A percentile compares a stretch with the other conserved stretches of the same genome.
Conservation (phyloP, 2,113 vertebrate genomes). For the Pseudonaja textilis region DNA sequence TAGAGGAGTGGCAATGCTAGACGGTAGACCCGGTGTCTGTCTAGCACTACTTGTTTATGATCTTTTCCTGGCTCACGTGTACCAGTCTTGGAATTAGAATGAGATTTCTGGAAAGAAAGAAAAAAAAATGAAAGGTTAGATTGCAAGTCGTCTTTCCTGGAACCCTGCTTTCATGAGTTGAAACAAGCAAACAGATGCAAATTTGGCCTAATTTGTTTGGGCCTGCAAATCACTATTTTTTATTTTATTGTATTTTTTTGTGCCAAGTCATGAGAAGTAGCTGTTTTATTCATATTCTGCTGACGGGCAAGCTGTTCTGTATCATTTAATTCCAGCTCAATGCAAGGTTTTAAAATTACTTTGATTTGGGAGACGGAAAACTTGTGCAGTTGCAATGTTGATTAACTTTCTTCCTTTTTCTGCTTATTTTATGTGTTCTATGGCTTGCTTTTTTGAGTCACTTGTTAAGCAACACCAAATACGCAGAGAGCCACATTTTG, state of each 20-base stretch:
- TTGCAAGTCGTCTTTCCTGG: background rate
- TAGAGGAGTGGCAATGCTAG: background rate
- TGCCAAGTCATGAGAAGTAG: background rate
- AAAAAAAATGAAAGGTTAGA: background rate
- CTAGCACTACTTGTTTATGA: background rate
- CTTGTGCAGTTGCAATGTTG: background rate
- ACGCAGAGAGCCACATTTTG: background rate
- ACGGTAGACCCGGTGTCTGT: background rate
- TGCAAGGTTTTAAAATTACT: background rate
- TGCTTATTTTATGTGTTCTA: background rate
- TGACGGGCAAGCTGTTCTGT: background rate
- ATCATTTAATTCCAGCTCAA: background rate
- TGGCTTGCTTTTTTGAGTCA: background rate
- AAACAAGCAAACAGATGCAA: background rate
- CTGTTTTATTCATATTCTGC: background rate
- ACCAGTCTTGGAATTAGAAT: background rate
- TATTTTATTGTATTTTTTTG: background rate
- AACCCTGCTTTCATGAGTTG: background rate
- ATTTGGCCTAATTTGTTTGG: background rate
- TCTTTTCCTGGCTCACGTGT: background rate
- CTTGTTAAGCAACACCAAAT: background rate
- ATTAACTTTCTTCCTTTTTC: background rate
- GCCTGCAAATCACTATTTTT: background rate
- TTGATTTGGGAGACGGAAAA: background rate
- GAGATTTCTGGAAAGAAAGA: background rate